Conservation (phyloP, 2,888 invertebrate genomes). For the Chrysomela aeneicollis region DNA sequence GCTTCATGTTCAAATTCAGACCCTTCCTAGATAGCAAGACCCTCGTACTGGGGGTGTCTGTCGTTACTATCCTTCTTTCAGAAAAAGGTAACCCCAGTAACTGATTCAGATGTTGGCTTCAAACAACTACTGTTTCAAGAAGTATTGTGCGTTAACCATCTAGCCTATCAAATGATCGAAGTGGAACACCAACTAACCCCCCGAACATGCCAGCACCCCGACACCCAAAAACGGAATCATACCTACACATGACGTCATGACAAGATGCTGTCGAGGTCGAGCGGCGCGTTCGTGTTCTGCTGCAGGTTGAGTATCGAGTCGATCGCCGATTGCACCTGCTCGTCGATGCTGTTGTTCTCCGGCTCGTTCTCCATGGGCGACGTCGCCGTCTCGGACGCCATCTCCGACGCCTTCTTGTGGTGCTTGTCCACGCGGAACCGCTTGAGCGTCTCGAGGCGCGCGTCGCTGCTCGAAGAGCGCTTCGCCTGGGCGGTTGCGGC, state of each 20-base stretch:
- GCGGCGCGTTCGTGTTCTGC: constrained; percentile 54
- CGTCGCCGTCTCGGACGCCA: constrained; percentile 21
- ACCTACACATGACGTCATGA: constrained; percentile 59
- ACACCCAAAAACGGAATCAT: constrained; percentile 25
- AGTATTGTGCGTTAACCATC: no score
- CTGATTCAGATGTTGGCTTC: no score
- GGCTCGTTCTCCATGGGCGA: constrained; percentile 47
- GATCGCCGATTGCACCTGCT: constrained; percentile 82
- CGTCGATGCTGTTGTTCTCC: constrained; percentile 71
- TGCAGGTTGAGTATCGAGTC: constrained; percentile 80
- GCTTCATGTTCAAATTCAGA: no score
- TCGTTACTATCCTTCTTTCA: no score
- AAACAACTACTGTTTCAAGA: no score
- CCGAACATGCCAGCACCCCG: not conserved
- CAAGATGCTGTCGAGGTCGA: constrained; percentile 60
- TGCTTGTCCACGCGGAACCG: constrained; percentile 61
- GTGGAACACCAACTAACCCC: no score
- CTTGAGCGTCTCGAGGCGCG: constrained; percentile 58
- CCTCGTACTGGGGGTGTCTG: no score
- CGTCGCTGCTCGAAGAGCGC: constrained; percentile 56
- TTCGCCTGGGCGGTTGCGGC: constrained; percentile 44
- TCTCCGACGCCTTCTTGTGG: constrained; percentile 42
- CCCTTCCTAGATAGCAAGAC: no score
- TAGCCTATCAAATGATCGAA: no score
- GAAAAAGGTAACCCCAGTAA: no score